Evolutionary conservation across 2,888 invertebrate species (phyloP).

Genomic region (Latrodectus elegans): DNA sequence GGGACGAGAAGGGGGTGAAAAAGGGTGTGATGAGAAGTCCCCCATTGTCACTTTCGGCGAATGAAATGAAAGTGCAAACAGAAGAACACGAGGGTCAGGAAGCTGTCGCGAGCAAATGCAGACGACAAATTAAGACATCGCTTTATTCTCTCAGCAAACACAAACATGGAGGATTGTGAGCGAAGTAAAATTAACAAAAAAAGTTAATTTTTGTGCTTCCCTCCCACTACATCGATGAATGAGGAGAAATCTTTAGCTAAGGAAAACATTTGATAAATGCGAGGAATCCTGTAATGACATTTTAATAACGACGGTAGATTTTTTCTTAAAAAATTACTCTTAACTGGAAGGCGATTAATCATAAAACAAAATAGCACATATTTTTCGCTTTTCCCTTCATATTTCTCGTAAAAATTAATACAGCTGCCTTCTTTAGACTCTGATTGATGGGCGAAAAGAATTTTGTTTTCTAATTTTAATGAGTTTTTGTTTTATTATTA

Average conservation of each 20-base stretch:
- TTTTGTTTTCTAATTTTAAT: too few species aligned
- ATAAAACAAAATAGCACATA: slow-evolving; percentile 22
- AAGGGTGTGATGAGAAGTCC: neutral
- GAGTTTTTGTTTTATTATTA: too few species aligned
- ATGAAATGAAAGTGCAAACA: slow-evolving; percentile 51
- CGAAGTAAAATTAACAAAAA: slow-evolving; percentile 7
- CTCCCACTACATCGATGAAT: neutral
- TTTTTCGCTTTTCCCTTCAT: too few species aligned
- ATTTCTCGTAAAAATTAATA: too few species aligned
- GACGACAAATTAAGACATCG: slow-evolving; percentile 41
- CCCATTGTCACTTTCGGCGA: slow-evolving; percentile 42
- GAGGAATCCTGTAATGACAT: slow-evolving; percentile 53
- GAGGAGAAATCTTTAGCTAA: slow-evolving; percentile 18
- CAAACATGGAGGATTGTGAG: slow-evolving; percentile 24
- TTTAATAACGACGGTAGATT: slow-evolving; percentile 42
- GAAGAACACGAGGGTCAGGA: slow-evolving; percentile 23
- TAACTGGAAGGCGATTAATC: slow-evolving; percentile 55
- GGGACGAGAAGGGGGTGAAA: slow-evolving; percentile 5
- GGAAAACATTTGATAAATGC: slow-evolving; percentile 50
- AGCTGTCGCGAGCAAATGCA: slow-evolving; percentile 38
- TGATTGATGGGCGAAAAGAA: too few species aligned
- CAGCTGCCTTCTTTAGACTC: too few species aligned
- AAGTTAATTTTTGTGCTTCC: neutral
- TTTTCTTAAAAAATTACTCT: neutral
- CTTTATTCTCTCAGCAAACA: slow-evolving; percentile 8